These are phyloP conservation scores for Otus sunia DNA, from an alignment of 2,113 vertebrate genomes.

Conservation along the genomic window DNA sequence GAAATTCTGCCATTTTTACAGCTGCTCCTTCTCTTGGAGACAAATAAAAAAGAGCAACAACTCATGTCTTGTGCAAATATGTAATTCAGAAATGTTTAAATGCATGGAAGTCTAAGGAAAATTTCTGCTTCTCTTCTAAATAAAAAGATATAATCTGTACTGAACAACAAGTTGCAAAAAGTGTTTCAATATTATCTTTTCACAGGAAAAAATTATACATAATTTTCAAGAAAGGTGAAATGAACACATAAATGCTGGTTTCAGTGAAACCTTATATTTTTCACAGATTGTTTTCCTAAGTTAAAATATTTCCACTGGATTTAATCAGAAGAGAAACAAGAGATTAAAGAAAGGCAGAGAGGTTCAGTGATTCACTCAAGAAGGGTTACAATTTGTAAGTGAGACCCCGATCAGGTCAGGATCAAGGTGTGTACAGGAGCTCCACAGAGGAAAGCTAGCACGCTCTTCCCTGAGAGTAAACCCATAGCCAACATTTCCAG, in stretches of 20 bases:
- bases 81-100: not conserved
- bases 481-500: not conserved
- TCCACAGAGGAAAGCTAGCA: not conserved
- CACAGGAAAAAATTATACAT: slow-evolving; percentile 1
- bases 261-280: not conserved
- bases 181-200: slow-evolving; percentile 15
- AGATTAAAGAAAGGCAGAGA: not conserved
- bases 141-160: not conserved
- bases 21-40: not conserved
- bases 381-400: not conserved
- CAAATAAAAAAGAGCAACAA: not conserved
- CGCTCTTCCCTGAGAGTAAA: not conserved
- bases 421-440: not conserved
- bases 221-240: not conserved
- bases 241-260: slow-evolving; percentile 24
- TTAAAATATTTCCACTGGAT: not conserved
- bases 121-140: not conserved
- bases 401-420: not conserved
- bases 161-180: not conserved
- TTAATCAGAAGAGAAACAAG: not conserved
- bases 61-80: not conserved
- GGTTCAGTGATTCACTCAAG: not conserved
- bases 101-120: not conserved
- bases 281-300: not conserved
- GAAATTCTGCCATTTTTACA: not conserved